Conservation (phyloP, 2,113 vertebrate species). For the Desmodus rotundus region DNA sequence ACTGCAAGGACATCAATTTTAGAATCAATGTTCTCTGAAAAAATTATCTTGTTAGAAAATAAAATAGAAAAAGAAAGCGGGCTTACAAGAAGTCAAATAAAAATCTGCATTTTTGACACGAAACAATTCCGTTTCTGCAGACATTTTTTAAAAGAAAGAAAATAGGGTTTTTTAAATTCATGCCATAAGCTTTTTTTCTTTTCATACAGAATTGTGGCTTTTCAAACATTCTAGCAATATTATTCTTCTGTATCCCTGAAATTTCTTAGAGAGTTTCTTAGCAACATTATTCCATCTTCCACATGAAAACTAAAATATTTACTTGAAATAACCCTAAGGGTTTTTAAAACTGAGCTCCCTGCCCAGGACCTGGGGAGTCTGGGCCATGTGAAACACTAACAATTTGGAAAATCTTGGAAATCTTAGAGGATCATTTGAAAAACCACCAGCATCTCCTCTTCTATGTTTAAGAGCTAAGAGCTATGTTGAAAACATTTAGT, state of each 20-base stretch:
- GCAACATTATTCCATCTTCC: neutral
- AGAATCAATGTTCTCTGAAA: neutral
- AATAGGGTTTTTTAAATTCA: neutral
- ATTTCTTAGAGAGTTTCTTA: slow-evolving; percentile 12
- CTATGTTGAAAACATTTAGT: neutral
- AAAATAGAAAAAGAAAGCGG: neutral
- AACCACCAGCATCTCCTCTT: neutral
- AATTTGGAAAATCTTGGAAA: neutral
- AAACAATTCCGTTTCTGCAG: neutral
- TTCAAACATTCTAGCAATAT: neutral
- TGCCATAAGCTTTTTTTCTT: neutral
- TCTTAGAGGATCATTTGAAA: neutral
- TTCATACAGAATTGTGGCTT: neutral
- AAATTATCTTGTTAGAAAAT: neutral
- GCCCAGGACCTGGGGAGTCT: neutral
- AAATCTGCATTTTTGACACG: neutral
- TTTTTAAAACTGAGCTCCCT: neutral
- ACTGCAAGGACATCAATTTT: neutral
- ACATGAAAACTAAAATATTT: slow-evolving; percentile 21
- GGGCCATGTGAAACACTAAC: neutral
- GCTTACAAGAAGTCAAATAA: neutral
- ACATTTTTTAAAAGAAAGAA: neutral
- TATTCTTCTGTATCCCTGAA: neutral
- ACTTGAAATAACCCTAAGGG: neutral
- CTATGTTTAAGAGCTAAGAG: neutral